Conservation (phyloP, 2,113 vertebrate species). For the Tachysurus fulvidraco region DNA sequence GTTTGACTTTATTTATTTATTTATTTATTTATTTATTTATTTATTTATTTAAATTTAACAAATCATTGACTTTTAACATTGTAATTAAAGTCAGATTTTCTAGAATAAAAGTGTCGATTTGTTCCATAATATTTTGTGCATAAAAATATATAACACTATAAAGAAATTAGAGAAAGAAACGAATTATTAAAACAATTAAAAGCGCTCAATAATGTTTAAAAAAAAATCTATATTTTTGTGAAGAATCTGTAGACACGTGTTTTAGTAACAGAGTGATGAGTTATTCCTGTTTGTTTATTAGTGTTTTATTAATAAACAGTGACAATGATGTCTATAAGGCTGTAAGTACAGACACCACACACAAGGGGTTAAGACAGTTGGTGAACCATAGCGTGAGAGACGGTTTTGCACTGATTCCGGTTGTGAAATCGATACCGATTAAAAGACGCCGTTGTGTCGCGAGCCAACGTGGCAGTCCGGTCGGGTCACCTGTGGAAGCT, state of each 20-base stretch:
- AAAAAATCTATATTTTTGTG: neutral
- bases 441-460: neutral
- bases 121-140: too few species aligned
- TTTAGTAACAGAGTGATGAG: neutral
- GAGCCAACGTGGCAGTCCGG: slow-evolving; percentile 55
- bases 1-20: too few species aligned
- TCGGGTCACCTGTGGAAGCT: neutral
- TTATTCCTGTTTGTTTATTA: neutral
- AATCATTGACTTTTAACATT: too few species aligned
- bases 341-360: neutral
- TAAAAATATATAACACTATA: too few species aligned
- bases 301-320: neutral
- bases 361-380: neutral
- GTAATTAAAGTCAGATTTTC: too few species aligned
- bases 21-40: too few species aligned
- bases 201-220: too few species aligned
- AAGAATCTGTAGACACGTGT: neutral
- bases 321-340: too few species aligned
- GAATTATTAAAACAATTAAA: too few species aligned
- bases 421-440: slow-evolving; percentile 57
- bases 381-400: slow-evolving; percentile 54
- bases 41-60: too few species aligned
- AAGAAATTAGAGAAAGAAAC: neutral
- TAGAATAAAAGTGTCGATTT: too few species aligned
- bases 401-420: slow-evolving; percentile 58